These are phyloP conservation scores for Deilephila porcellus DNA, from an alignment of 2,888 invertebrate species.

Conservation along the genomic window DNA sequence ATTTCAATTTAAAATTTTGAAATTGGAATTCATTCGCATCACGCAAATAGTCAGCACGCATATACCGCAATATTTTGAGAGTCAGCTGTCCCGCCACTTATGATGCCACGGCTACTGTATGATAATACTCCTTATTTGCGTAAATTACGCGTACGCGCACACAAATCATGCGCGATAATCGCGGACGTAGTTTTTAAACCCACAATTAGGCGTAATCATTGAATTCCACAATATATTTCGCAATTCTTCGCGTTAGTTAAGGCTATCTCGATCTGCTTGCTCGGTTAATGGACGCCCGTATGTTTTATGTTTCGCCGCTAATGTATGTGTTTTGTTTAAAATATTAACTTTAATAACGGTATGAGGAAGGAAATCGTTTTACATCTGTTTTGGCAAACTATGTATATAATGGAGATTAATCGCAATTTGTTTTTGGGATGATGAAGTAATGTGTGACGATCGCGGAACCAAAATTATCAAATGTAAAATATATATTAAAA, in stretches of 20 bases:
- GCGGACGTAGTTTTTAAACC: neutral
- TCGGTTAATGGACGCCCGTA: constrained; percentile 10
- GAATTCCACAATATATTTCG: constrained; percentile 23
- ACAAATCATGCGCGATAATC: constrained; percentile 22
- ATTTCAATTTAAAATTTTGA: too few relatives aligned
- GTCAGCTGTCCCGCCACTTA: neutral
- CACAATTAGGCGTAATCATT: constrained; percentile 26
- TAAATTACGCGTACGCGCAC: constrained; percentile 5
- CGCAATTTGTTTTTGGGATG: too few relatives aligned
- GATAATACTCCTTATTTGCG: constrained; percentile 15
- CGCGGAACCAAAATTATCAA: too few relatives aligned
- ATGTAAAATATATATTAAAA: too few relatives aligned
- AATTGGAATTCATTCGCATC: too few relatives aligned
- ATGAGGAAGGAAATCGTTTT: constrained; percentile 34
- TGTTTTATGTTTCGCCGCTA: constrained; percentile 27
- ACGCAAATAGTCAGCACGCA: too few relatives aligned
- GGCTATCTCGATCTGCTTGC: constrained; percentile 29
- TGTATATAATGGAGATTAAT: neutral
- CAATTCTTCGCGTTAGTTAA: constrained; percentile 22
- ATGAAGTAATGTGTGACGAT: too few relatives aligned
- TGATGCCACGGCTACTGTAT: neutral
- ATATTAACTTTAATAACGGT: constrained; percentile 30
- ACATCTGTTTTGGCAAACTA: neutral
- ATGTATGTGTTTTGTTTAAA: constrained; percentile 1
- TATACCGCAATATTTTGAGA: too few relatives aligned